Conservation (phyloP, 2,797 vertebrate genomes). For the Bucorvus abyssinicus region DNA sequence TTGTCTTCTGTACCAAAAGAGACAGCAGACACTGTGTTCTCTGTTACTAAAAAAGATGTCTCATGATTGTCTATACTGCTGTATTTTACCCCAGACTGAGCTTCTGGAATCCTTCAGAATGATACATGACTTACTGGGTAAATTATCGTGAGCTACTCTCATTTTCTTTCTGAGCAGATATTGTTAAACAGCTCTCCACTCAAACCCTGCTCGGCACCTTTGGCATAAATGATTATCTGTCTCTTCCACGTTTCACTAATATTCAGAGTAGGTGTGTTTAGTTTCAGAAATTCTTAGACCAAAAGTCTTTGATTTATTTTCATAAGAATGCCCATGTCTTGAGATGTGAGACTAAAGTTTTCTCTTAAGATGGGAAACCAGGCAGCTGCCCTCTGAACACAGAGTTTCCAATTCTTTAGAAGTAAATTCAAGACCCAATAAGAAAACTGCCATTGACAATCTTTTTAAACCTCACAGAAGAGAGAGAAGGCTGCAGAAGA, state of each 20-base stretch:
- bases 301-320: neutral
- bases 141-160: neutral
- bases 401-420: neutral
- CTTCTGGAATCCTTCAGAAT: constrained; percentile 27
- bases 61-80: neutral
- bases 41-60: neutral
- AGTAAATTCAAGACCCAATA: neutral
- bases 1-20: constrained; percentile 1
- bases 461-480: neutral
- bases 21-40: neutral
- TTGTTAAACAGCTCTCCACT: neutral
- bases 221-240: constrained; percentile 11
- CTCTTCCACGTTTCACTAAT: neutral
- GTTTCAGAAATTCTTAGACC: neutral
- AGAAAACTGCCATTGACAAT: neutral
- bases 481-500: neutral
- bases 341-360: neutral
- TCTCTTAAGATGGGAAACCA: neutral
- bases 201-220: neutral
- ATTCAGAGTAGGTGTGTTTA: neutral
- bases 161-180: neutral
- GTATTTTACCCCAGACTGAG: constrained; percentile 7
- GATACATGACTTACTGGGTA: neutral
- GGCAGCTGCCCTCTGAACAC: neutral
- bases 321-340: neutral